Conservation (phyloP, 2,797 vertebrate species). For the Scolopax bukidnonensis region DNA sequence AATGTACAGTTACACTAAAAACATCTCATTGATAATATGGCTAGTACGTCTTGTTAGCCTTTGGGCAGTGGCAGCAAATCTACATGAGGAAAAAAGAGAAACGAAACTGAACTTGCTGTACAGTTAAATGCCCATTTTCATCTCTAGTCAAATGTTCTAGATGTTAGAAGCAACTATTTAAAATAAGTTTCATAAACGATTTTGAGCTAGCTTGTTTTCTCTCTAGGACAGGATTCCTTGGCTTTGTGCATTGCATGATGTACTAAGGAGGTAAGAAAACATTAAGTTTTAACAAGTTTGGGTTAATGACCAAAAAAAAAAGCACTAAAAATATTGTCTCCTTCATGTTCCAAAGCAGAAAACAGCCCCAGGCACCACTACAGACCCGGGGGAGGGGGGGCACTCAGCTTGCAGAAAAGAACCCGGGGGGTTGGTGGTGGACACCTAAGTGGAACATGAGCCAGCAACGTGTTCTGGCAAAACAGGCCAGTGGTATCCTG, state of each 20-base stretch:
- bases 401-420: neutral
- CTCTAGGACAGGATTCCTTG: conserved; percentile 90
- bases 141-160: neutral
- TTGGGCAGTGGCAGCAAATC: neutral
- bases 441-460: neutral
- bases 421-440: rapidly evolving
- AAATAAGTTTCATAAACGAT: neutral
- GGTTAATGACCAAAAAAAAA: neutral
- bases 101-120: neutral
- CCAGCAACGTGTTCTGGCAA: neutral
- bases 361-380: neutral
- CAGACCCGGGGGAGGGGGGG: rapidly evolving
- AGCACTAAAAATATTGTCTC: neutral
- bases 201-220: conserved; percentile 29
- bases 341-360: neutral
- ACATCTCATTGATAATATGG: neutral
- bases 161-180: neutral
- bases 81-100: neutral
- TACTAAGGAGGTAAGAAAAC: conserved; percentile 83
- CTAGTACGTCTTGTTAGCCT: neutral
- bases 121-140: neutral
- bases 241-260: conserved; percentile 85
- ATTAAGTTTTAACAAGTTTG: neutral
- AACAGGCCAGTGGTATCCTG: neutral
- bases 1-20: neutral